Base-by-base conservation (phyloP, 2,888 invertebrate genomes). In the Ditylenchus weischeri region DNA sequence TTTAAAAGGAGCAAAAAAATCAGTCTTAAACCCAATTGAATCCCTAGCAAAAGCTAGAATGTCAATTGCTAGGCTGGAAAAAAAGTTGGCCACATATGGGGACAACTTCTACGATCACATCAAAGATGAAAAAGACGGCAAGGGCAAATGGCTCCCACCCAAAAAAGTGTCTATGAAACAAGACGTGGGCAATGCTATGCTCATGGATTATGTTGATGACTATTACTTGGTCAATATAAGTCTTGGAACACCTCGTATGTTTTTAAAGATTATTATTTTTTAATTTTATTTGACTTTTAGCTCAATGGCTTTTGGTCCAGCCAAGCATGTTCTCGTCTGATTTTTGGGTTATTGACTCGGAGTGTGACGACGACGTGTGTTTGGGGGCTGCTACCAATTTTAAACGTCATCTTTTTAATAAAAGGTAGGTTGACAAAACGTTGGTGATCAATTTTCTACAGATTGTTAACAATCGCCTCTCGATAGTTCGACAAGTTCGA, bases 231-330 rank as follows among this genome's bases (percentile, higher is more conserved):
- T 54, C 15, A 54, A 54, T 18, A 54, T 54, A 6, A 54, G 54
- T 54, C 15, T 54, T 1, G 54, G 54, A 21, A 54, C 54, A 54
- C 54, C 54, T 23, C 54, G 54, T 54, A 15, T 5, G 54, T 54
- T 54, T 23, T 10, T 2, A 5, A 6, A 18, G 18, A n/a, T 19
- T 50, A 21, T 50, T 29, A 43, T 43, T 2, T 3, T 43, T 43
- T 3, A 43, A 43, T 13, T 43, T 10, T 43, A 13, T 8, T 43
- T 43, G 8, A 10, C 1, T 54, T 7, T 7, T 15, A 54, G 54
- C 54, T 54, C 54, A 54, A 54, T 54, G 54, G 54, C n/a, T 54
- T 54, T 54, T 54, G 29, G 23, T 54, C 23, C 54, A 54, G n/a
- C 54, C 54, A 54, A 54, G 15, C n/a, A 21, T 23, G 10, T 11